A percentile compares a stretch with the other conserved stretches of the same genome.
Conservation (phyloP, 2,888 invertebrate species). For the Halocaridina rubra region DNA sequence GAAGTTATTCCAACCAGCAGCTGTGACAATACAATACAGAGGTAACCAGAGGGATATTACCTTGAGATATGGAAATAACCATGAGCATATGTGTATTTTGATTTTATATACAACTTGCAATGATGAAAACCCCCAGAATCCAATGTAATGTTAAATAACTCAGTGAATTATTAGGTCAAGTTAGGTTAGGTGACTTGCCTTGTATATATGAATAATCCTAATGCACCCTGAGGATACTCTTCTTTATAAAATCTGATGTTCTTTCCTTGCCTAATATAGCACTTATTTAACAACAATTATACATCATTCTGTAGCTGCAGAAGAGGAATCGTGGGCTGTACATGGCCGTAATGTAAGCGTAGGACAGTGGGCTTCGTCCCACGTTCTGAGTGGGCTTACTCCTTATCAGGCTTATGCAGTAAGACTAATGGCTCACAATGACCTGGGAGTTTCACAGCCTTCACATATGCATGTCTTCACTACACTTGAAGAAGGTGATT, state of each 20-base stretch:
- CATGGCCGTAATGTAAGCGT: slow-evolving; percentile 67
- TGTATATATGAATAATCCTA: no score
- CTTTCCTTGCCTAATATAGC: neutral
- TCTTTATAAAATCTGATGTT: neutral
- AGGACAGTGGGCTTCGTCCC: slow-evolving; percentile 65
- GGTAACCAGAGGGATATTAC: slow-evolving; percentile 2
- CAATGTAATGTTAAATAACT: no score
- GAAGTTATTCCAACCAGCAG: slow-evolving; percentile 28
- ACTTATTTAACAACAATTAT: no score
- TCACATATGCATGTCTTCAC: slow-evolving; percentile 38
- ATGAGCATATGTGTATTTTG: no score
- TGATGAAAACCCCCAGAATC: no score
- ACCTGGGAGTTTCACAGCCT: slow-evolving; percentile 53
- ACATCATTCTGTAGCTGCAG: neutral
- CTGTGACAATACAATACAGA: slow-evolving; percentile 40
- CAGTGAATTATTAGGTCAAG: no score
- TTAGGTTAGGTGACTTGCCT: no score
- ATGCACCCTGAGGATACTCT: no score
- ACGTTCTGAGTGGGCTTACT: slow-evolving; percentile 36
- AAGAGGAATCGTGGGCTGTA: slow-evolving; percentile 58
- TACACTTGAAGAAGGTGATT: slow-evolving; percentile 55
- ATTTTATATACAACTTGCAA: no score
- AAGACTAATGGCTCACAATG: slow-evolving; percentile 46
- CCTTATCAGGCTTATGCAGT: slow-evolving; percentile 43
- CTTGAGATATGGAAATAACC: no score